These are phyloP conservation scores for Polymixis flavicincta DNA, from an alignment of 2,888 invertebrate genomes.

Conservation along the genomic window DNA sequence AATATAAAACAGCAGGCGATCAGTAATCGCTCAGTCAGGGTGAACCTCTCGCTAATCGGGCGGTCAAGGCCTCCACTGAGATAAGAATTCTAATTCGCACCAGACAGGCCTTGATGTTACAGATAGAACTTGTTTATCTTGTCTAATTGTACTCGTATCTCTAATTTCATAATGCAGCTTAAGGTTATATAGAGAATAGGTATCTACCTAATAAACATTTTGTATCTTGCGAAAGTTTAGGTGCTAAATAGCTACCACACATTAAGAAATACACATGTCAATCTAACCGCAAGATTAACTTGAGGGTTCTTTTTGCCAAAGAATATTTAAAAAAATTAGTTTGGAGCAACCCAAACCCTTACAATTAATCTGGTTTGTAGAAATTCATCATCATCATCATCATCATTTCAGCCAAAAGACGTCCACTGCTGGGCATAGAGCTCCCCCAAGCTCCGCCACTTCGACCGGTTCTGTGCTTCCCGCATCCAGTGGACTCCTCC, in stretches of 20 bases:
- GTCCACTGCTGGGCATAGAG: too few species aligned
- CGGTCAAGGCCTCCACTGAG: constrained; percentile 34
- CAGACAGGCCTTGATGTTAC: constrained; percentile 21
- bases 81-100: constrained; percentile 9
- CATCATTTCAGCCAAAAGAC: too few species aligned
- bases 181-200: neutral
- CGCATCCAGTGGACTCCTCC: too few species aligned
- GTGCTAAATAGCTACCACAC: neutral
- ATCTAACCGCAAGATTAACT: neutral
- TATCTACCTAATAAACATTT: neutral
- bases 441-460: too few species aligned
- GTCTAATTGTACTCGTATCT: neutral
- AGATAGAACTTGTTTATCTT: neutral
- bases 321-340: neutral
- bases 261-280: neutral
- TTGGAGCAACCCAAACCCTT: neutral
- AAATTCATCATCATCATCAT: too few species aligned
- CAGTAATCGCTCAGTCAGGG: neutral
- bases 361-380: neutral
- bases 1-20: constrained; percentile 17
- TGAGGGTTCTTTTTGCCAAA: neutral
- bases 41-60: constrained; percentile 9
- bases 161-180: neutral
- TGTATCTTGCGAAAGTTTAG: neutral
- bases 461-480: too few species aligned